Base-by-base conservation (phyloP, 2,888 invertebrate species). In the Hirtodrosophila duncani region DNA sequence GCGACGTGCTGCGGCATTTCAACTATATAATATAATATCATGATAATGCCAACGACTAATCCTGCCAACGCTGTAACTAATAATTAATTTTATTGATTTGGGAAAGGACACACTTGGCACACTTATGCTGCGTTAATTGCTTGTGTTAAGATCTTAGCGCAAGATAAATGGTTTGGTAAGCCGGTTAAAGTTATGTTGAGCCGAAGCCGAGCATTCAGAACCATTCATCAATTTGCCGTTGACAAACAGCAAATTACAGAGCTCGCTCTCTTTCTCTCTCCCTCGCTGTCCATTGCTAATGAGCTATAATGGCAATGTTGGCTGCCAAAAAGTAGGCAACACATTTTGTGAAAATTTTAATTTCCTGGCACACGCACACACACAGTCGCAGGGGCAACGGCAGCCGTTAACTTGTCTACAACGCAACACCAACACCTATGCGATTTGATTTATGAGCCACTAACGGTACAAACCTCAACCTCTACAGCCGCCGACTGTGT, bases 51-150 rank as follows among this genome's bases (percentile, higher is more conserved):
- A 30, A 23, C n/a, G n/a, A n/a, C n/a, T 63, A 53, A 45, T 45
- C 44, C 21, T 14, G 26, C 39, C 36, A 29, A 9, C 30, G 27
- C 44, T 33, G 29, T 37, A 80, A 82, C 64, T 77, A 71, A 57
- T 82, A 77, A 82, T 82, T 80, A 77, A 63, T 80, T 72, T 58
- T 62, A 80, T 75, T 59, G 81, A 74, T 74, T 77, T 31, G 30
- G 42, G 11, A 16, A 3, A 17, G 26, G 21, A 31, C 43, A n/a
- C 26, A 43, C 21, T 51, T 37, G 21, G 56, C 50, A 50, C 50
- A 44, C 39, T 57, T 43, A 43, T 56, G 43, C 10, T 30, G 36
- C 49, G 52, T 57, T 74, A 69, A 74, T 74, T 67, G 57, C 46
- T 33, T 29, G 50, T 60, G 56, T 48, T 51, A 45, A 37, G 59